Conservation (phyloP, 1,140 invertebrate genomes). For the Agrilus planipennis region DNA sequence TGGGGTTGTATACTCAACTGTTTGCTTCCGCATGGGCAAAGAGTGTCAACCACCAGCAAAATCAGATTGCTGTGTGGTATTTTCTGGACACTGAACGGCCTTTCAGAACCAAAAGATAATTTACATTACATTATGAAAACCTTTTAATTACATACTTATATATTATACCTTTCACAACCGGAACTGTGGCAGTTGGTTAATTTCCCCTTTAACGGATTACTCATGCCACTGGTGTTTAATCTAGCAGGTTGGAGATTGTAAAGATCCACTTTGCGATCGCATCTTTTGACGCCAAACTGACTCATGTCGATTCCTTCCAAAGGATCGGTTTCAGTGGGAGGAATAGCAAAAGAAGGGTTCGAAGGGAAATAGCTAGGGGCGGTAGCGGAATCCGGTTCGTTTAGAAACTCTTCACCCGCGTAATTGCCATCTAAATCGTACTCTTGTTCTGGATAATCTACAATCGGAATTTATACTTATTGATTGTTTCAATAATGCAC, state of each 20-base stretch:
- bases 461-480: neutral
- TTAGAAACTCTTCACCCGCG: conserved; percentile 26
- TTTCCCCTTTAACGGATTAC: conserved; percentile 73
- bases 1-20: conserved; percentile 67
- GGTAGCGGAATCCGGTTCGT: conserved; percentile 22
- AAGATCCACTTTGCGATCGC: conserved; percentile 77
- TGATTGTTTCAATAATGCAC: neutral
- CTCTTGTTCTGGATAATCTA: neutral
- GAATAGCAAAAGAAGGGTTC: conserved; percentile 24
- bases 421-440: conserved; percentile 31
- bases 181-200: conserved; percentile 81
- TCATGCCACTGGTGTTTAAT: conserved; percentile 62
- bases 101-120: no score
- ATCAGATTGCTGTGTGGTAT: conserved; percentile 86
- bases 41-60: conserved; percentile 74
- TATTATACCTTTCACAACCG: conserved; percentile 77
- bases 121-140: no score
- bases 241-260: conserved; percentile 73
- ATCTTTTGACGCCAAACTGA: conserved; percentile 48
- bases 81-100: conserved; percentile 86
- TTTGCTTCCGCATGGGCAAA: conserved; percentile 79
- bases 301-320: conserved; percentile 35
- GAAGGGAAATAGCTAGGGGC: conserved; percentile 24
- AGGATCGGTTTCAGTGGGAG: conserved; percentile 32
- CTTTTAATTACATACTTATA: no score